phyloP scores from a whole-genome alignment of 2,888 invertebrate genomes.

The Orchesella flavescens region DNA sequence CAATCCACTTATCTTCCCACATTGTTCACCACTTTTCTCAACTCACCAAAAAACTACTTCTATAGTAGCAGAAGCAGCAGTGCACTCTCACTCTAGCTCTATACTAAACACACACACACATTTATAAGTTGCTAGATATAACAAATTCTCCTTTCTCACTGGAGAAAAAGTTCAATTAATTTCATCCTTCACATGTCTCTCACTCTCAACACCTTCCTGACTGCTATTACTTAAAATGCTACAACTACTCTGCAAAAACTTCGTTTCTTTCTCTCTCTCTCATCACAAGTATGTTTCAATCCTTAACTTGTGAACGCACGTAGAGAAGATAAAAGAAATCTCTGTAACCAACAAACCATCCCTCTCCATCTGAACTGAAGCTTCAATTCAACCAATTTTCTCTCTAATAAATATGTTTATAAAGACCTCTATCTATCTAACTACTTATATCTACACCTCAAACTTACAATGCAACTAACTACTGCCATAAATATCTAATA shows the following conservation, averaged over 20 bases:
- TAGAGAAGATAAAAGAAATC: conserved; percentile 12
- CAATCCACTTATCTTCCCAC: conserved; percentile 51
- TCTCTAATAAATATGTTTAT: too few species aligned
- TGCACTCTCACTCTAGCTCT: not conserved
- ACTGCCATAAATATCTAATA: not conserved
- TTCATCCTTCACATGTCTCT: conserved; percentile 1
- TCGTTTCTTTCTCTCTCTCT: too few species aligned
- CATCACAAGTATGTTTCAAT: not conserved
- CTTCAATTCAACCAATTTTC: too few species aligned
- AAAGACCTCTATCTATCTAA: not conserved
- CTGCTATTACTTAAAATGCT: not conserved
- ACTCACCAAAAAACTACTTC: conserved; percentile 2
- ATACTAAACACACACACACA: not conserved
- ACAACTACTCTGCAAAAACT: not conserved
- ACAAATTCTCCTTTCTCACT: too few species aligned
- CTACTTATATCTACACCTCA: conserved; percentile 19
- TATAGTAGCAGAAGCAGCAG: too few species aligned
- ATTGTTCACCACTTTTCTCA: conserved; percentile 49
- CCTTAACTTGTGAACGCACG: not conserved
- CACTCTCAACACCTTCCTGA: conserved; percentile 17
- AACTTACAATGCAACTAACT: conserved; percentile 25
- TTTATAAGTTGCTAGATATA: not conserved
- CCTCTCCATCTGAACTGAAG: too few species aligned
- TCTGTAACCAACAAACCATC: conserved; percentile 15
- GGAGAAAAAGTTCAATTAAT: conserved; percentile 11